Conservation (phyloP, 2,113 vertebrate genomes). For the Aptenodytes patagonicus region DNA sequence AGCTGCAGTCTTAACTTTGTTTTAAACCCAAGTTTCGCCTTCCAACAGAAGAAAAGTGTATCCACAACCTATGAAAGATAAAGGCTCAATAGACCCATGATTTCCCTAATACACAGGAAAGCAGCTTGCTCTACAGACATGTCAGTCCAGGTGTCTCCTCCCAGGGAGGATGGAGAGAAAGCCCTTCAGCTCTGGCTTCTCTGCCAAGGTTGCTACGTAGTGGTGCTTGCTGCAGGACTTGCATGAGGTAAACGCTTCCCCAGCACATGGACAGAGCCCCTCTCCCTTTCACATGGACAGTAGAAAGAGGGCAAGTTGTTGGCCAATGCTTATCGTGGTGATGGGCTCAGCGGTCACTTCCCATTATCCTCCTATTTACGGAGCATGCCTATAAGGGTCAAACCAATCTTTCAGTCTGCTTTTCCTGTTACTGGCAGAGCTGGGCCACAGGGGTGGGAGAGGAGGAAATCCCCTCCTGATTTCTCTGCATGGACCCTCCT, state of each 20-base stretch:
- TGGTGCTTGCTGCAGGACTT: background rate
- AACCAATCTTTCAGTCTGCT: background rate
- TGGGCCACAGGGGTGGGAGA: background rate
- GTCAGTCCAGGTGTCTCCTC: background rate
- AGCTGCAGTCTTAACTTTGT: background rate
- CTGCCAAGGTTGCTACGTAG: background rate
- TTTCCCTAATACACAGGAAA: background rate
- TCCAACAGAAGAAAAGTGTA: background rate
- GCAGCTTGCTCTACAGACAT: background rate
- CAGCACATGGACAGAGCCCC: background rate
- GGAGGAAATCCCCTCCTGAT: background rate
- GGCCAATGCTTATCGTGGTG: background rate
- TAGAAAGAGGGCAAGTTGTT: background rate
- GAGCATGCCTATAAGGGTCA: background rate
- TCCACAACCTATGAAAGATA: background rate
- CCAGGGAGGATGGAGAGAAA: background rate
- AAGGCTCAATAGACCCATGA: background rate
- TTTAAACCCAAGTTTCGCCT: background rate
- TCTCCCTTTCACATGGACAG: background rate
- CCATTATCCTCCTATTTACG: background rate
- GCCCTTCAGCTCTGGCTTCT: background rate
- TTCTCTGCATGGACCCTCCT: background rate
- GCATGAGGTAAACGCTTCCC: fast-evolving
- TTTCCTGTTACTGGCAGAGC: background rate
- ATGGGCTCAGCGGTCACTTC: background rate